Percentiles rank a stretch among this genome's conserved stretches.
These are phyloP conservation scores for Pterocles orientalis DNA, from an alignment of 2,113 vertebrate genomes.

Conservation along the genomic window DNA sequence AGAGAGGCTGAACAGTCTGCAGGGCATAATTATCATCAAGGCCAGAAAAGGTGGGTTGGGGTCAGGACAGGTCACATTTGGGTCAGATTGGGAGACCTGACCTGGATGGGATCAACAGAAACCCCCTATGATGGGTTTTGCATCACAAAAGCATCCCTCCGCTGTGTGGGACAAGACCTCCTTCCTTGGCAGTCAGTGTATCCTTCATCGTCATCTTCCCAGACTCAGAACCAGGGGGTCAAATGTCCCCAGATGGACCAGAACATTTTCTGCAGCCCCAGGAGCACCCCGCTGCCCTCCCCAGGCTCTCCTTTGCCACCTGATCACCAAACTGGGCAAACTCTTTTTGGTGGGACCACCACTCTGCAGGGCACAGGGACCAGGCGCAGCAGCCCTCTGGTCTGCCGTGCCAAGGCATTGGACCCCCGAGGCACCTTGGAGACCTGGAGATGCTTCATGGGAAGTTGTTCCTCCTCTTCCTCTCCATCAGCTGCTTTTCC, in stretches of 20 bases:
- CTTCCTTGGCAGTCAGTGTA: rapidly evolving
- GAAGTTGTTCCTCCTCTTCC: neutral
- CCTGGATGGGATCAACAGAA: neutral
- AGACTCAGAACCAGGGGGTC: neutral
- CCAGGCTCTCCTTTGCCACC: neutral
- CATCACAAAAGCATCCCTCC: neutral
- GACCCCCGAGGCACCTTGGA: neutral
- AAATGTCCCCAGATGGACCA: neutral
- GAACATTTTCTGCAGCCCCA: neutral
- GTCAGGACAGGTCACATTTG: neutral
- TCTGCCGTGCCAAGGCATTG: neutral
- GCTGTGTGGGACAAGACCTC: neutral
- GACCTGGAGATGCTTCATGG: neutral
- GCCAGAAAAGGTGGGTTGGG: neutral
- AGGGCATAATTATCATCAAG: neutral
- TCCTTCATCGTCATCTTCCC: neutral
- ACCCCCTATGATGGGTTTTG: neutral
- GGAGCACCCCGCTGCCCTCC: neutral
- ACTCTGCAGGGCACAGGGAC: no score
- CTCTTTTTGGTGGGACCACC: rapidly evolving
- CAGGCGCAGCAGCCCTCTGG: neutral
- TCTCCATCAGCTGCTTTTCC: neutral
- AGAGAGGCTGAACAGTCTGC: neutral
- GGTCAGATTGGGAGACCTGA: conserved; percentile 3
- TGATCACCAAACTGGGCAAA: neutral